Evolutionary conservation across 2,113 vertebrate species (phyloP).

Genomic region (Agapornis roseicollis): DNA sequence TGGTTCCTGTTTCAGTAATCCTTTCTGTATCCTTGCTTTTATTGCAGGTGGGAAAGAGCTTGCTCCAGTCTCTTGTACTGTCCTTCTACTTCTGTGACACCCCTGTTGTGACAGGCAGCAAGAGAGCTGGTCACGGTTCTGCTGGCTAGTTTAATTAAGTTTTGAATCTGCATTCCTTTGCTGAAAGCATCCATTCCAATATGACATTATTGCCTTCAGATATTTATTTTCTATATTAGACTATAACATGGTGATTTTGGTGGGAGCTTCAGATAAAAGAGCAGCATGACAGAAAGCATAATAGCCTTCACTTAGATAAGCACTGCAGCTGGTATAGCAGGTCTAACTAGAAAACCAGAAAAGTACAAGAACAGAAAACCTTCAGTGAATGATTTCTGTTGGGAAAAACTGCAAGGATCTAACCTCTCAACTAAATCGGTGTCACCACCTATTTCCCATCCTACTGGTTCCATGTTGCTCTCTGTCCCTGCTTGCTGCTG

Average conservation of each 20-base stretch:
- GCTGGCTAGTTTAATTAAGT: not conserved
- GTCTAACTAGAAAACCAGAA: not conserved
- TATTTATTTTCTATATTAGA: not conserved
- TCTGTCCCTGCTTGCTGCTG: rapidly evolving
- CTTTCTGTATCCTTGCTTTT: not conserved
- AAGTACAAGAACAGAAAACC: not conserved
- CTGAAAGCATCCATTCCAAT: not conserved
- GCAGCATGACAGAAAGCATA: not conserved
- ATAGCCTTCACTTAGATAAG: not conserved
- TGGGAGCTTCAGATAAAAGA: not conserved
- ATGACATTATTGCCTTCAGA: not conserved
- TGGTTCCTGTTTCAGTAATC: not conserved
- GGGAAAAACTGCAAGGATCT: not conserved
- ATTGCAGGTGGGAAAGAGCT: not conserved
- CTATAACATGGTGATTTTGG: not conserved
- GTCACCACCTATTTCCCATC: not conserved
- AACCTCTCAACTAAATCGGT: rapidly evolving
- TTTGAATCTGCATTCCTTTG: not conserved
- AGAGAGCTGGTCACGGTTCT: not conserved
- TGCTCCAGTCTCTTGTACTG: not conserved
- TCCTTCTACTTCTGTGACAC: not conserved
- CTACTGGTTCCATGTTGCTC: rapidly evolving
- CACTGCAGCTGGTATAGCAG: not conserved
- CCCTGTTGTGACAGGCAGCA: not conserved
- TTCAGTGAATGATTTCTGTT: not conserved